phyloP scores from a whole-genome alignment of 2,888 invertebrate genomes.

The Tenthredo amoena region DNA sequence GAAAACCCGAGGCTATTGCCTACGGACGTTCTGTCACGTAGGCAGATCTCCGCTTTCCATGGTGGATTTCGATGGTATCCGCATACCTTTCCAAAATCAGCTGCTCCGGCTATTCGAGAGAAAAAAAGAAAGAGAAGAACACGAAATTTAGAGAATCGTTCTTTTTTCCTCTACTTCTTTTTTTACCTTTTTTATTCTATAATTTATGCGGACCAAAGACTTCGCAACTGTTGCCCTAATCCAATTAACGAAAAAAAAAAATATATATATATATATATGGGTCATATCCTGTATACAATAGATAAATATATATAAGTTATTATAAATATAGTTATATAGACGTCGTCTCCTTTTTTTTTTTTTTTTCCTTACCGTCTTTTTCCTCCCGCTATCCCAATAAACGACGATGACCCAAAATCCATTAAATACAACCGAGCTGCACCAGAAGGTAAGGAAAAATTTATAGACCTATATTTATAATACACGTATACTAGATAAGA shows the following conservation, averaged over 20 bases:
- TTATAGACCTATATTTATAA: neutral
- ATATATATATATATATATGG: neutral
- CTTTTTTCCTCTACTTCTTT: neutral
- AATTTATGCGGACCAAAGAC: neutral
- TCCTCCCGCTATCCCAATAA: neutral
- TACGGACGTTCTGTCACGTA: conserved; percentile 44
- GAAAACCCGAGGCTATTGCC: neutral
- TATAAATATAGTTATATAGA: neutral
- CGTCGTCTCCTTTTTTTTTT: neutral
- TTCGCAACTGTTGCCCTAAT: conserved; percentile 6
- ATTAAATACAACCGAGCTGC: neutral
- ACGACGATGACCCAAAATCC: neutral
- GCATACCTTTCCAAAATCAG: neutral
- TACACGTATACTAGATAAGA: neutral
- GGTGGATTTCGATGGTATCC: neutral
- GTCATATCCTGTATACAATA: neutral
- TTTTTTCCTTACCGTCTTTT: neutral
- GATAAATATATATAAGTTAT: conserved; percentile 23
- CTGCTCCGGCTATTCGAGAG: neutral
- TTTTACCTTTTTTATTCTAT: neutral
- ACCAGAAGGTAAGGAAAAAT: neutral
- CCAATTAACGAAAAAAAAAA: neutral
- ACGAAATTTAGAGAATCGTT: neutral
- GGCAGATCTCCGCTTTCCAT: neutral
- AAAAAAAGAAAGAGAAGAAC: neutral